Evolutionary conservation across 2,113 vertebrate genomes (phyloP).

Genomic region (Amia ocellicauda): DNA sequence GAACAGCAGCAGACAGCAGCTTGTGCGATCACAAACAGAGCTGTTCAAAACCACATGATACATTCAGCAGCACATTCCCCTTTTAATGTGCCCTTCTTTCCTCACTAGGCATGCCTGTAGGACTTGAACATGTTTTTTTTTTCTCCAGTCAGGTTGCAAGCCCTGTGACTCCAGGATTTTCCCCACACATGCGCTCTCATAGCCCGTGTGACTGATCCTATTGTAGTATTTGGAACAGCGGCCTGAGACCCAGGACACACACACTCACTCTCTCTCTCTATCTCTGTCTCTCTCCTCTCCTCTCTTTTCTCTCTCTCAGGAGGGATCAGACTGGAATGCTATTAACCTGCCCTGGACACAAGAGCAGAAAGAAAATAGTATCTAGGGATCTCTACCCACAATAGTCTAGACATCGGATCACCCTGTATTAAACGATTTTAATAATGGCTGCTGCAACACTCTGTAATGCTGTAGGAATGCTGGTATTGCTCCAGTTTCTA

Average conservation of each 20-base stretch:
- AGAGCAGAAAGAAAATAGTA: no score
- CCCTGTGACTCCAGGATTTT: constrained; percentile 20
- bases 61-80: neutral
- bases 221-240: neutral
- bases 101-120: no score
- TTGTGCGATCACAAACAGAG: neutral
- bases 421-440: no score
- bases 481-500: no score
- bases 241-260: neutral
- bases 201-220: constrained; percentile 15
- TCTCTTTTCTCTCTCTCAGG: neutral
- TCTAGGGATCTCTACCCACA: no score
- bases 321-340: no score
- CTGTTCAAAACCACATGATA: neutral
- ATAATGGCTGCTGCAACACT: no score
- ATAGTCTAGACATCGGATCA: no score
- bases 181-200: neutral
- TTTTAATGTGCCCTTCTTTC: neutral
- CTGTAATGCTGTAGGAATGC: no score
- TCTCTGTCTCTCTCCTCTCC: neutral
- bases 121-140: neutral
- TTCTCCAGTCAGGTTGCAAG: constrained; percentile 23
- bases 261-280: neutral
- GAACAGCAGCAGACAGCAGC: neutral
- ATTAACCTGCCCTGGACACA: no score